phyloP scores from a whole-genome alignment of 2,888 invertebrate genomes.

The Drosophila helvetica region DNA sequence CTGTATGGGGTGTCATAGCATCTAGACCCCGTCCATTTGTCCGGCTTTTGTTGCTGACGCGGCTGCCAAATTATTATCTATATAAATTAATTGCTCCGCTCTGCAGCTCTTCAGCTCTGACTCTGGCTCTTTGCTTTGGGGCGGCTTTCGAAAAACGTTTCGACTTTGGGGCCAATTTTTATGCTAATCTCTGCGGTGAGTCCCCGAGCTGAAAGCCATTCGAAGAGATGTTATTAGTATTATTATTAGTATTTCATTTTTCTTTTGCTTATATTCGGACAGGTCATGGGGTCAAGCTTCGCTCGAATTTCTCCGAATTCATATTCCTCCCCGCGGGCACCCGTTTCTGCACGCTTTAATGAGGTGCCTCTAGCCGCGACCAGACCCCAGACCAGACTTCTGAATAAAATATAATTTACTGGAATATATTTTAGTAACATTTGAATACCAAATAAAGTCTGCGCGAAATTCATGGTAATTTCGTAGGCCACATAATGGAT shows the following conservation, averaged over 20 bases:
- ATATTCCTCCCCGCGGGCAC: not conserved
- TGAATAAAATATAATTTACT: conserved; percentile 22
- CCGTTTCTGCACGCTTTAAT: conserved; percentile 3
- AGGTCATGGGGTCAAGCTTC: conserved; percentile 40
- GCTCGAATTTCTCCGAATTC: conserved; percentile 33
- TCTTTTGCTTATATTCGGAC: conserved; percentile 11
- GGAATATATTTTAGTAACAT: not conserved
- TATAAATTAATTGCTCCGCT: conserved; percentile 31
- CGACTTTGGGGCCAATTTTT: conserved; percentile 53
- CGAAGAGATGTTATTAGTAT: conserved; percentile 23
- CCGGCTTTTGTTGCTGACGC: conserved; percentile 11
- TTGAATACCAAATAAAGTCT: conserved; percentile 28
- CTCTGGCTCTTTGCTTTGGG: conserved; percentile 25
- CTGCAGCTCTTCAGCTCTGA: conserved; percentile 8
- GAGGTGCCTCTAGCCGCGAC: not conserved
- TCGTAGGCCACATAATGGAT: not conserved
- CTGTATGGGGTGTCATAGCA: conserved; percentile 15
- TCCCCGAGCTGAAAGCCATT: conserved; percentile 39
- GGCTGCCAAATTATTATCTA: conserved; percentile 20
- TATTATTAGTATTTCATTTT: conserved; percentile 25
- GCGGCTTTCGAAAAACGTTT: conserved; percentile 47
- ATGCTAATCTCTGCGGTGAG: conserved; percentile 61
- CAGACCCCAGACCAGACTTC: conserved; percentile 9
- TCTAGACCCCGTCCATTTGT: not conserved
- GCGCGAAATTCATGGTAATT: conserved; percentile 36